Percentiles rank a stretch among this genome's conserved stretches.
Evolutionary conservation across 1,140 invertebrate species (phyloP).

Genomic region (Daktulosphaira vitifoliae): DNA sequence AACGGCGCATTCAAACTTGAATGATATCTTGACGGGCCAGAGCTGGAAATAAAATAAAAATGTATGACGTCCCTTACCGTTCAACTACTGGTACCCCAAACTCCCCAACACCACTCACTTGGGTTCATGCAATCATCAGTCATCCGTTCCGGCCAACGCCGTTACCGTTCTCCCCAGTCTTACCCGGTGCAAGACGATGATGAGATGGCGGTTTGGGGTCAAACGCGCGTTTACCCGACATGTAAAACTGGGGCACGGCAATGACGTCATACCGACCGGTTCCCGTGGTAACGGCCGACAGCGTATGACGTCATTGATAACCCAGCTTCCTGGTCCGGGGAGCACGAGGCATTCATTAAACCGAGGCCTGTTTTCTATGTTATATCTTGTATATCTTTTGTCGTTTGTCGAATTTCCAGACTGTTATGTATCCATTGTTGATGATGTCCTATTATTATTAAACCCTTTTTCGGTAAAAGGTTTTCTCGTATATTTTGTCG

Average conservation of each 20-base stretch:
- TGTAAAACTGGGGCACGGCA: slow-evolving; percentile 24
- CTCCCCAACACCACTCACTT: not conserved
- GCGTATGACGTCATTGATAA: slow-evolving; percentile 31
- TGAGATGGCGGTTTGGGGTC: slow-evolving; percentile 1
- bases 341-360: slow-evolving; percentile 29
- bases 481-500: no score
- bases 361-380: no score
- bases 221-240: slow-evolving; percentile 19
- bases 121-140: slow-evolving; percentile 1
- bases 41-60: slow-evolving; percentile 20
- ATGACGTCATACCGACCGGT: slow-evolving; percentile 23
- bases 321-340: slow-evolving; percentile 30
- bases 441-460: no score
- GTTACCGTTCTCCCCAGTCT: no score
- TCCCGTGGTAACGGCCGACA: slow-evolving; percentile 6
- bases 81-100: not conserved
- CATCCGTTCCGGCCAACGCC: not conserved
- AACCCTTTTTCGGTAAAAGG: no score
- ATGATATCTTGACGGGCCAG: not conserved
- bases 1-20: no score
- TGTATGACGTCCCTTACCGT: not conserved
- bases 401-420: no score
- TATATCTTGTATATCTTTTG: not conserved
- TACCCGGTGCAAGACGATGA: not conserved
- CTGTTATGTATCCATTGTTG: no score